phyloP scores from a whole-genome alignment of 2,113 vertebrate species.

The Chionodraco myersi region DNA sequence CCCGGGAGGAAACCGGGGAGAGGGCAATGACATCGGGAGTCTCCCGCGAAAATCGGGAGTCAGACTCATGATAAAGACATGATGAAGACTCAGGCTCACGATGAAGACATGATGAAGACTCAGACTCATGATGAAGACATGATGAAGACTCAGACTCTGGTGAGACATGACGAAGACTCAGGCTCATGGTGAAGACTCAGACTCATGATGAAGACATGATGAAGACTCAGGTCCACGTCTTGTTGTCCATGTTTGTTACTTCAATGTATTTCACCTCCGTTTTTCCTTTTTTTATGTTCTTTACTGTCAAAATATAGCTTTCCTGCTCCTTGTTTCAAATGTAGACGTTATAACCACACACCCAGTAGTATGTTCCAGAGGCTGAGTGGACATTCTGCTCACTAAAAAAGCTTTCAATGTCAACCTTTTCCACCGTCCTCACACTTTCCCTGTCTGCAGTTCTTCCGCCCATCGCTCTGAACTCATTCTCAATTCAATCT shows the following conservation, averaged over 20 bases:
- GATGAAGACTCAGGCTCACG: too few relatives aligned
- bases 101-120: too few relatives aligned
- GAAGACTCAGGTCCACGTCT: too few relatives aligned
- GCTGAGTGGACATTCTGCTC: neutral
- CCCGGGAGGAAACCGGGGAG: too few relatives aligned
- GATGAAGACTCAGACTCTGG: too few relatives aligned
- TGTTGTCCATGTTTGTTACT: neutral
- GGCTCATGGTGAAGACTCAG: too few relatives aligned
- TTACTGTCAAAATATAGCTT: neutral
- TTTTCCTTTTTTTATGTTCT: neutral
- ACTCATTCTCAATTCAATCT: slow-evolving; percentile 13
- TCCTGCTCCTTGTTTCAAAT: neutral
- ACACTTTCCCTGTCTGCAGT: neutral
- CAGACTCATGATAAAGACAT: too few relatives aligned
- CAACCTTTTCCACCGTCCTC: neutral
- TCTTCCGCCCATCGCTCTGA: neutral
- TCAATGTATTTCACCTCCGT: neutral
- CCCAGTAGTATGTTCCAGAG: neutral
- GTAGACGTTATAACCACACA: neutral
- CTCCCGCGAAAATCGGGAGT: too few relatives aligned
- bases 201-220: too few relatives aligned
- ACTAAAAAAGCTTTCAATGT: neutral
- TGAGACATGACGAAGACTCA: too few relatives aligned
- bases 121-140: too few relatives aligned
- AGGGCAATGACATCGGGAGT: too few relatives aligned